Conservation (phyloP, 2,797 vertebrate species). For the Gila robusta region DNA sequence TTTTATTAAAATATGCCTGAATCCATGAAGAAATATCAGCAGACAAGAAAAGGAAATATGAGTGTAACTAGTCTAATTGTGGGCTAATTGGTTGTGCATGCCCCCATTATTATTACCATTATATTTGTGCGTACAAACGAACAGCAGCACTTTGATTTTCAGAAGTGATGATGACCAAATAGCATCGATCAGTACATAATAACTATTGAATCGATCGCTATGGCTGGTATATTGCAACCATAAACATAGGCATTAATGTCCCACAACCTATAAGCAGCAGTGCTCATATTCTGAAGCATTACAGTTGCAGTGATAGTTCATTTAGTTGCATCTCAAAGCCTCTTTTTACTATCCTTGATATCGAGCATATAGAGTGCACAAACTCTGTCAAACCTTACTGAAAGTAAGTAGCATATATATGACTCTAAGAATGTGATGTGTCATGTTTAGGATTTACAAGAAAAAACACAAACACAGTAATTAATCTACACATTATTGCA, state of each 20-base stretch:
- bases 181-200: constrained; percentile 31
- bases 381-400: constrained; percentile 29
- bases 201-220: constrained; percentile 24
- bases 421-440: constrained; percentile 56
- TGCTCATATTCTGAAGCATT: constrained; percentile 1
- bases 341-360: constrained; percentile 25
- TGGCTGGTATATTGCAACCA: constrained; percentile 12
- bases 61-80: constrained; percentile 19
- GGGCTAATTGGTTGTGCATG: constrained; percentile 58
- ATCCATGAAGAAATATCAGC: constrained; percentile 45
- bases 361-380: constrained; percentile 21
- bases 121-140: constrained; percentile 47
- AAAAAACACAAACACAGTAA: constrained; percentile 65
- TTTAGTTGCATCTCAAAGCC: constrained; percentile 27
- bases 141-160: constrained; percentile 51
- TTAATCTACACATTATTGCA: constrained; percentile 76
- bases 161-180: constrained; percentile 32
- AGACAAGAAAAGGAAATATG: constrained; percentile 32
- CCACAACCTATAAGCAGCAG: constrained; percentile 9
- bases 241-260: constrained; percentile 13
- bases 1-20: constrained; percentile 53
- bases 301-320: constrained; percentile 2
- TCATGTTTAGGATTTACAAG: constrained; percentile 56
- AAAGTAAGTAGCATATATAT: constrained; percentile 41
- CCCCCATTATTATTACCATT: constrained; percentile 37